Evolutionary conservation across 2,797 vertebrate genomes (phyloP).

Genomic region (Mormyrus proboscirostris): DNA sequence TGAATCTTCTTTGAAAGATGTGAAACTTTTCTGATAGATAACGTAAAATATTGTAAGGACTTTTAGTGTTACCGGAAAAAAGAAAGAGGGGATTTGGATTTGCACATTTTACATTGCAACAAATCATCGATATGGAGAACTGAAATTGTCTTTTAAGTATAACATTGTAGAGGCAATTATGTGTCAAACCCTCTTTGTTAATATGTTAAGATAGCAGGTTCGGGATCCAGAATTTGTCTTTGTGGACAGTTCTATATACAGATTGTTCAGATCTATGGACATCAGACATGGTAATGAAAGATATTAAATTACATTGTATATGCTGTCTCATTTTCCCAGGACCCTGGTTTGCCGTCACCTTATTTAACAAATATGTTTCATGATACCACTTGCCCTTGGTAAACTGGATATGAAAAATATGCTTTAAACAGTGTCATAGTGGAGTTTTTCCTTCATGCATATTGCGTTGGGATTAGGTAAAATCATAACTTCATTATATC

Average conservation of each 20-base stretch:
- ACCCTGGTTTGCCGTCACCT: background rate
- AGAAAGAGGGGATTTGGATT: background rate
- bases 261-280: background rate
- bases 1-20: background rate
- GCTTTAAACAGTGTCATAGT: background rate
- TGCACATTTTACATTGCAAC: background rate
- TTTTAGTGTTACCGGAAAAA: background rate
- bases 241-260: background rate
- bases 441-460: background rate
- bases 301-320: background rate
- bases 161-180: background rate
- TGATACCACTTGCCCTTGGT: background rate
- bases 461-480: background rate
- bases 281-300: background rate
- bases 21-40: background rate
- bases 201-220: background rate
- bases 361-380: background rate
- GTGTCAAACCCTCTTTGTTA: background rate
- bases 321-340: background rate
- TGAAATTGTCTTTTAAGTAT: background rate
- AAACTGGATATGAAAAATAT: background rate
- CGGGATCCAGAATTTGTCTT: background rate
- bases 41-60: background rate
- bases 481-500: background rate
- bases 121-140: background rate